Conservation (phyloP, 1,140 invertebrate genomes). For the Anoplophora glabripennis region DNA sequence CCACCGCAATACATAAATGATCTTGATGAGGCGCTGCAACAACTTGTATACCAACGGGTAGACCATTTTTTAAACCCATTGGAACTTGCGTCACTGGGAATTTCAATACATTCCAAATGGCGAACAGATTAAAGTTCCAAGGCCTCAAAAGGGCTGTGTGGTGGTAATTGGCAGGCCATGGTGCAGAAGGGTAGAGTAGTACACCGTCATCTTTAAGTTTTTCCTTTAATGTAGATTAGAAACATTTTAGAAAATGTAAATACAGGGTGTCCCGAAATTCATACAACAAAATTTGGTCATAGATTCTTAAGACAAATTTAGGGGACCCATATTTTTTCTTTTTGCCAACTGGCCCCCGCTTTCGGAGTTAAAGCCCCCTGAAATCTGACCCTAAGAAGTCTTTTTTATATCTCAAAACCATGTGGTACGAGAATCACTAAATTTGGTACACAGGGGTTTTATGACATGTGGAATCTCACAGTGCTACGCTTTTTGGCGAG, state of each 20-base stretch:
- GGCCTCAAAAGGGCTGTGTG: slow-evolving; percentile 75
- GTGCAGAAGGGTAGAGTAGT: slow-evolving; percentile 80
- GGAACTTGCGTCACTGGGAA: slow-evolving; percentile 83
- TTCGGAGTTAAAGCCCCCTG: too few relatives aligned
- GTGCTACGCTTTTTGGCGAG: too few relatives aligned
- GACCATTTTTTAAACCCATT: slow-evolving; percentile 69
- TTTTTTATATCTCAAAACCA: too few relatives aligned
- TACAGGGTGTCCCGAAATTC: too few relatives aligned
- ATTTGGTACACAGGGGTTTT: too few relatives aligned
- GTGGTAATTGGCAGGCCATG: slow-evolving; percentile 81
- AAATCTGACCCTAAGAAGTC: too few relatives aligned
- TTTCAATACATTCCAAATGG: slow-evolving; percentile 82
- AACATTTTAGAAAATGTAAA: slow-evolving; percentile 13
- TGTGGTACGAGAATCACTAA: too few relatives aligned
- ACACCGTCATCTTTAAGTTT: slow-evolving; percentile 76
- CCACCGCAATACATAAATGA: slow-evolving; percentile 78
- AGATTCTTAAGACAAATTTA: too few relatives aligned
- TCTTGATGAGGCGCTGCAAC: slow-evolving; percentile 76
- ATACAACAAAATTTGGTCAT: too few relatives aligned
- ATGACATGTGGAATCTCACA: too few relatives aligned
- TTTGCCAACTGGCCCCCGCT: too few relatives aligned
- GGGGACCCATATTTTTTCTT: too few relatives aligned
- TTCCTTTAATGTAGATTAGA: slow-evolving; percentile 51
- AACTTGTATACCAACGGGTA: slow-evolving; percentile 81
- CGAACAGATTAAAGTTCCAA: slow-evolving; percentile 87